Conservation (phyloP, 1,140 invertebrate species). For the Drosophila grimshawi region DNA sequence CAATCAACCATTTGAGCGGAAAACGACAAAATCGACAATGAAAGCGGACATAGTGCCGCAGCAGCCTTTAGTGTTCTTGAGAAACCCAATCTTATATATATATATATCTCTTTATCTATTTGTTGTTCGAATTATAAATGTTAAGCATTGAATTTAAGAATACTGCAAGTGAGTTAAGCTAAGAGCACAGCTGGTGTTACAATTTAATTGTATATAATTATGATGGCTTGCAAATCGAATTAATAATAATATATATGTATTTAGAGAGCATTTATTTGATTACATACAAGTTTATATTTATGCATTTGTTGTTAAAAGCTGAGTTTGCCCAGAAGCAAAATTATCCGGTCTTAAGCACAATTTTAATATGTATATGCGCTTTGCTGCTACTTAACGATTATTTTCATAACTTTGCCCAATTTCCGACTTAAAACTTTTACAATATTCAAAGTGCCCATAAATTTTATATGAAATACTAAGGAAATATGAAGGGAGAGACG, state of each 20-base stretch:
- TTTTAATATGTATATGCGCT: not conserved
- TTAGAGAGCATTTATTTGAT: no score
- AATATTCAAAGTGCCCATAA: conserved; percentile 33
- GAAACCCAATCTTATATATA: not conserved
- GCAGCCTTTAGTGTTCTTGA: not conserved
- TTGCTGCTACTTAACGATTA: not conserved
- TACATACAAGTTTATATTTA: no score
- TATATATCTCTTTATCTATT: not conserved
- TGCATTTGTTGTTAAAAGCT: no score
- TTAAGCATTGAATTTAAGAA: not conserved
- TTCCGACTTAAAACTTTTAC: conserved; percentile 20
- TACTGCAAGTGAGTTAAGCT: not conserved
- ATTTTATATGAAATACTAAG: not conserved
- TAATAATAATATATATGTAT: no score
- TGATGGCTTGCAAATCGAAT: no score
- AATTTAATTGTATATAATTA: no score
- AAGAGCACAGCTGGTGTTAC: no score
- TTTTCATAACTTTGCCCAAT: conserved; percentile 10
- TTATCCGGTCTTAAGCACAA: not conserved
- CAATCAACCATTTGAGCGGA: conserved; percentile 51
- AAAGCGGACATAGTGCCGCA: not conserved
- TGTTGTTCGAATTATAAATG: not conserved
- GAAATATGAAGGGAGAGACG: not conserved
- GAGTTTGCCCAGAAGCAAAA: no score
- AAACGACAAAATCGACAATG: conserved; percentile 36